Evolutionary conservation across 2,888 invertebrate species (phyloP).

Genomic region (Torymus texanus): DNA sequence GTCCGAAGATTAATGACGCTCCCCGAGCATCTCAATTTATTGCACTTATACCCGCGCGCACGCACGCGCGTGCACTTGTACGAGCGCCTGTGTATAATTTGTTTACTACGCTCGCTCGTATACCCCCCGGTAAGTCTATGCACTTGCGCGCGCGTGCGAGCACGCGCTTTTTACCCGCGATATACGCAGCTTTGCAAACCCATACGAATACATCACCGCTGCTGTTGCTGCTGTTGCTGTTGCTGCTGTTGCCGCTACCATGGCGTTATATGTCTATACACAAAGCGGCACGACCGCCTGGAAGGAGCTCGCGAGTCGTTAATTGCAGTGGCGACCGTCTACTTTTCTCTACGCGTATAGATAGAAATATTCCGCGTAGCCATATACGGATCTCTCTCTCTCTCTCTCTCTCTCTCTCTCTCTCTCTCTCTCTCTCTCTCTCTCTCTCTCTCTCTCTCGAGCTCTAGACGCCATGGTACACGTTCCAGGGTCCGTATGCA

Average conservation of each 20-base stretch:
- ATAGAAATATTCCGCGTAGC: conserved; percentile 38
- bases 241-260: too few relatives aligned
- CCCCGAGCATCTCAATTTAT: conserved; percentile 50
- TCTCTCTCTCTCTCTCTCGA: conserved; percentile 8
- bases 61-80: neutral
- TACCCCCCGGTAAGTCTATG: neutral
- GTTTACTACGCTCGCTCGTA: conserved; percentile 25
- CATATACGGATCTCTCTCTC: conserved; percentile 34
- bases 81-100: conserved; percentile 51
- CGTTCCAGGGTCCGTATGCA: conserved; percentile 9
- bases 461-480: neutral
- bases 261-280: too few relatives aligned
- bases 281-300: too few relatives aligned
- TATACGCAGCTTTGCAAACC: conserved; percentile 7
- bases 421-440: conserved; percentile 24
- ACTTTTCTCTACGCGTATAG: conserved; percentile 49
- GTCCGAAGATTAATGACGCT: conserved; percentile 45
- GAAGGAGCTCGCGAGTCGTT: conserved; percentile 30
- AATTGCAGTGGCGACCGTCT: conserved; percentile 53
- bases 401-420: conserved; percentile 24
- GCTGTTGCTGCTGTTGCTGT: neutral
- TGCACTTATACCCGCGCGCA: neutral
- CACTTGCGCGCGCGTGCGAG: neutral
- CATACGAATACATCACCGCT: conserved; percentile 7
- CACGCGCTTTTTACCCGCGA: conserved; percentile 20